These are phyloP conservation scores for Mythimna albipuncta DNA, from an alignment of 2,888 invertebrate species.

Conservation along the genomic window DNA sequence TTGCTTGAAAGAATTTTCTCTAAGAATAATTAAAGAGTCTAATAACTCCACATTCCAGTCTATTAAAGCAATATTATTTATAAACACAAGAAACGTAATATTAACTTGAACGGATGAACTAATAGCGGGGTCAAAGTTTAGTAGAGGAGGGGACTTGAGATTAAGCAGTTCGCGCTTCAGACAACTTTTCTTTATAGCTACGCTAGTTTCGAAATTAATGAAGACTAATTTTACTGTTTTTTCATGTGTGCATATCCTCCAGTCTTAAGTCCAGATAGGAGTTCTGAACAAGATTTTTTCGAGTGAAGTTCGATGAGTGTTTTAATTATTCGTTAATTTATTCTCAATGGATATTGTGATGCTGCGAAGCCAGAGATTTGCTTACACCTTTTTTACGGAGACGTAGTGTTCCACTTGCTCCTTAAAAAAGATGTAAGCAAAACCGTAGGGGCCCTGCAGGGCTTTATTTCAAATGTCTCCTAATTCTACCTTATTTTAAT, in stretches of 20 bases:
- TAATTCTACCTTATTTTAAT: no score
- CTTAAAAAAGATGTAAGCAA: no score
- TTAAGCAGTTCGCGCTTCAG: neutral
- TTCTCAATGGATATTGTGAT: no score
- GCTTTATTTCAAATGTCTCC: no score
- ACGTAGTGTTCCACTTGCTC: no score
- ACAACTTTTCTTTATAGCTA: constrained; percentile 1
- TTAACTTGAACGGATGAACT: neutral
- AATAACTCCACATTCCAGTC: neutral
- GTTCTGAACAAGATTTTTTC: no score
- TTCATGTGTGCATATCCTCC: neutral
- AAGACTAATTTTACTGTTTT: neutral
- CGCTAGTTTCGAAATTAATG: neutral
- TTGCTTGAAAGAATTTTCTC: neutral
- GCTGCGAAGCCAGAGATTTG: no score
- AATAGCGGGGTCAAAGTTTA: neutral
- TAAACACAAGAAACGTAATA: neutral
- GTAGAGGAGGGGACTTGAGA: neutral
- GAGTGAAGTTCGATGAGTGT: no score
- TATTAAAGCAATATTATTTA: neutral
- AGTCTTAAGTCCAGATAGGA: no score
- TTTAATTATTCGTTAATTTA: no score
- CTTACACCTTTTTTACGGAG: no score
- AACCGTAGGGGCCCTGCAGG: no score
- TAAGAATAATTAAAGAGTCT: neutral